Evolutionary conservation across 2,888 invertebrate species (phyloP).

Genomic region (Nowickia ferox): DNA sequence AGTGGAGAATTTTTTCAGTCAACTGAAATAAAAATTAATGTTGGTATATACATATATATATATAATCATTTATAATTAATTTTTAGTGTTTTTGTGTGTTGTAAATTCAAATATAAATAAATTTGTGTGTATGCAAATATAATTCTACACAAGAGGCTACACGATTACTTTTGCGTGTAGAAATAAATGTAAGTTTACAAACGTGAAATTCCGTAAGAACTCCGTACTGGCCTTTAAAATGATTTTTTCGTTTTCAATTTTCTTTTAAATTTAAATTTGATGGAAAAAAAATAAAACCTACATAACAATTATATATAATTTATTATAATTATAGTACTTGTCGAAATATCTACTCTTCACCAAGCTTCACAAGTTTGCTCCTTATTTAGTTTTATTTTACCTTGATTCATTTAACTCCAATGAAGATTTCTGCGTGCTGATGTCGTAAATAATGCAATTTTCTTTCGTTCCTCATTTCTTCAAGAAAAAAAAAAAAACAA

Average conservation of each 20-base stretch:
- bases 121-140: too few relatives aligned
- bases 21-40: too few relatives aligned
- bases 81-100: too few relatives aligned
- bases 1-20: too few relatives aligned
- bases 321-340: constrained; percentile 72
- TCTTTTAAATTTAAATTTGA: constrained; percentile 12
- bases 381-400: constrained; percentile 47
- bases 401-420: background rate
- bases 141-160: too few relatives aligned
- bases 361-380: constrained; percentile 70
- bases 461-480: constrained; percentile 35
- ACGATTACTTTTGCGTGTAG: too few relatives aligned
- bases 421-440: constrained; percentile 35
- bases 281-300: constrained; percentile 24
- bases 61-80: too few relatives aligned
- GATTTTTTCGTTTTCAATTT: background rate
- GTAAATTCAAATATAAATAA: too few relatives aligned
- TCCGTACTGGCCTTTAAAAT: too few relatives aligned
- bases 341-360: constrained; percentile 64
- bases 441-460: constrained; percentile 61
- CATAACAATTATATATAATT: constrained; percentile 67
- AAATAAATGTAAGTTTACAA: too few relatives aligned
- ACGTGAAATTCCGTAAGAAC: too few relatives aligned
- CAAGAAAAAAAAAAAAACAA: background rate
- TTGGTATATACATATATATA: too few relatives aligned